Conservation (phyloP, 2,888 invertebrate species). For the Leptinotarsa rubiginosa region DNA sequence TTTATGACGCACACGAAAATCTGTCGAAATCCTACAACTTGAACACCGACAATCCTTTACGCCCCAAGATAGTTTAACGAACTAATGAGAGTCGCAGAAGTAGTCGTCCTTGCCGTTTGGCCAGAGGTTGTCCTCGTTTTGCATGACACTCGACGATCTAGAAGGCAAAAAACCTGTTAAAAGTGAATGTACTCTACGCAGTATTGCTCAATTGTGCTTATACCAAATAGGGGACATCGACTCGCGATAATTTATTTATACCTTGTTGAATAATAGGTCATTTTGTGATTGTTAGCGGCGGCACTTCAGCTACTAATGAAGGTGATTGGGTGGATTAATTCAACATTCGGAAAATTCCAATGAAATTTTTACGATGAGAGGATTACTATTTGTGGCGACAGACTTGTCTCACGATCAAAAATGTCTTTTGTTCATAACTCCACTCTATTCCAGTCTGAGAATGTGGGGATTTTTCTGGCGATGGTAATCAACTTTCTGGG, state of each 20-base stretch:
- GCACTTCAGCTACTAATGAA: slow-evolving; percentile 14
- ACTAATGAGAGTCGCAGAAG: slow-evolving; percentile 32
- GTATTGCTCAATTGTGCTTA: slow-evolving; percentile 18
- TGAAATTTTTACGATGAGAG: background rate
- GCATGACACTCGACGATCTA: slow-evolving; percentile 23
- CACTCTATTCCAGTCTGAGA: no score
- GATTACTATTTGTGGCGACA: background rate
- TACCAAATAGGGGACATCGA: slow-evolving; percentile 21
- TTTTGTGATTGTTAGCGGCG: slow-evolving; percentile 11
- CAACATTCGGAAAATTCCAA: background rate
- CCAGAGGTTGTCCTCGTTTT: slow-evolving; percentile 38
- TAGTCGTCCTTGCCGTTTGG: slow-evolving; percentile 39
- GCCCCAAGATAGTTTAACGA: slow-evolving; percentile 34
- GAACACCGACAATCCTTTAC: slow-evolving; percentile 24
- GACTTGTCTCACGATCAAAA: background rate
- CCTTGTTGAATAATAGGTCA: slow-evolving; percentile 16
- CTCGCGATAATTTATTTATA: slow-evolving; percentile 11
- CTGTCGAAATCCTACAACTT: slow-evolving; percentile 23
- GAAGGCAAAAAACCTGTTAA: slow-evolving; percentile 30
- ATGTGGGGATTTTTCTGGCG: no score
- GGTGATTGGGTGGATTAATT: slow-evolving; percentile 15
- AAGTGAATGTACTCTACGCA: slow-evolving; percentile 15
- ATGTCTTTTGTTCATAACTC: no score
- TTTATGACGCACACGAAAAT: background rate
- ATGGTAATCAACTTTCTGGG: no score